Conservation (phyloP, 2,888 invertebrate genomes). For the Leptinotarsa tumamoca region DNA sequence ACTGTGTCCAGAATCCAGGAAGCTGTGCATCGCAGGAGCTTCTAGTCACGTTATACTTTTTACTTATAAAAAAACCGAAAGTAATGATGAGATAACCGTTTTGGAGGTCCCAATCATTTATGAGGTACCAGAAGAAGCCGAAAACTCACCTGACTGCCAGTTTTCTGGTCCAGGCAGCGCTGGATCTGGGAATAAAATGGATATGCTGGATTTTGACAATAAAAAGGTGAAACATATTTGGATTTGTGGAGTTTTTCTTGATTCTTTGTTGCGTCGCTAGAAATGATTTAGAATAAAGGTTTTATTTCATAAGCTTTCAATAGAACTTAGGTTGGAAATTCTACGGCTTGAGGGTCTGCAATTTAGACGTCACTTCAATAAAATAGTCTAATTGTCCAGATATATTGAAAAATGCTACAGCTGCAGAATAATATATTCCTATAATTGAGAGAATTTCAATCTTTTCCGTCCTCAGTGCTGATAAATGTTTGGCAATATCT, state of each 20-base stretch:
- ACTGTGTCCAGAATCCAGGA: constrained; percentile 92
- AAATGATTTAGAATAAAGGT: too few relatives aligned
- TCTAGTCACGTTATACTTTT: constrained; percentile 95
- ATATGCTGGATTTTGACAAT: constrained; percentile 66
- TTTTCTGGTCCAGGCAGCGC: constrained; percentile 66
- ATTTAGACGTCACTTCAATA: too few relatives aligned
- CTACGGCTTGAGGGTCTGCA: too few relatives aligned
- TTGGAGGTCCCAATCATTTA: constrained; percentile 90
- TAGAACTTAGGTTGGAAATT: too few relatives aligned
- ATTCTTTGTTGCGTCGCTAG: too few relatives aligned
- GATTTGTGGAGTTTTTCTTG: not conserved
- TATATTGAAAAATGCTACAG: too few relatives aligned
- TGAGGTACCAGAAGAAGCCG: constrained; percentile 83
- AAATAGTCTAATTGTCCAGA: too few relatives aligned
- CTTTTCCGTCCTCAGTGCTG: too few relatives aligned
- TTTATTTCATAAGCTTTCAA: too few relatives aligned
- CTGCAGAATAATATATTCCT: too few relatives aligned
- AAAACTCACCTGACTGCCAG: constrained; percentile 86
- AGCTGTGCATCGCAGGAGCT: constrained; percentile 90
- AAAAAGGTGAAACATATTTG: constrained; percentile 65
- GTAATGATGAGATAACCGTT: constrained; percentile 74
- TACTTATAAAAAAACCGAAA: constrained; percentile 94
- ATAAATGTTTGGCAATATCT: too few relatives aligned
- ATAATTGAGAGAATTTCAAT: too few relatives aligned
- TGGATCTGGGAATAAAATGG: constrained; percentile 62